Conservation (phyloP, 1,140 invertebrate genomes). For the Mercenaria mercenaria region DNA sequence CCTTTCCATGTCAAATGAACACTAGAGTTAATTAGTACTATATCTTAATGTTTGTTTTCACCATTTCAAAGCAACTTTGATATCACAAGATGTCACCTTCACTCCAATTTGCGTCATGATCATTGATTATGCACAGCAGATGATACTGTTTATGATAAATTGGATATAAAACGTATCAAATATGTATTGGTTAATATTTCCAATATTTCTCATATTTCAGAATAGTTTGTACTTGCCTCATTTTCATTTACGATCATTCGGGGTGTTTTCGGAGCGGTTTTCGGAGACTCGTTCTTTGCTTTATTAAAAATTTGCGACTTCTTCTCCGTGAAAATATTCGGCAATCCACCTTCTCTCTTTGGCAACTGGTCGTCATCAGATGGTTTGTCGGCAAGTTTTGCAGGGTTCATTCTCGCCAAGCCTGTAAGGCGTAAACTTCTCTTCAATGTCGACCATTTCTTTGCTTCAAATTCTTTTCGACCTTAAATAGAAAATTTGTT, state of each 20-base stretch:
- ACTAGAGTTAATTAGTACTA: no score
- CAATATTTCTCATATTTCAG: neutral
- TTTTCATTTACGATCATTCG: neutral
- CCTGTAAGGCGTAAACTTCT: conserved; percentile 42
- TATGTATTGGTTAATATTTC: no score
- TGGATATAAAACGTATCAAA: no score
- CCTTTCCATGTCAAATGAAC: no score
- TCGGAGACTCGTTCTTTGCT: neutral
- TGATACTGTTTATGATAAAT: no score
- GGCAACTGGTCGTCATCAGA: neutral
- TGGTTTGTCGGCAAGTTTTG: neutral
- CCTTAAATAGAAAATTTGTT: conserved; percentile 1
- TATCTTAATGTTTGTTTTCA: no score
- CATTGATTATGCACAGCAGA: no score
- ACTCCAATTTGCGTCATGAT: no score
- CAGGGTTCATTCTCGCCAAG: conserved; percentile 20
- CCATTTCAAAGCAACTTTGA: no score
- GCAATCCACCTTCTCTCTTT: neutral
- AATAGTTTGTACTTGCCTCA: conserved; percentile 2
- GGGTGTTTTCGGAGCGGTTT: neutral
- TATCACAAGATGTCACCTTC: no score
- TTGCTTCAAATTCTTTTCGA: conserved; percentile 34
- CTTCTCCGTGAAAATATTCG: neutral
- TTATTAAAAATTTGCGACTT: neutral
- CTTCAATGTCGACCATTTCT: conserved; percentile 58